Evolutionary conservation across 2,888 invertebrate species (phyloP), one percentile per base, ranked within the genome.

Genomic region (Drosophila imparisetae): DNA sequence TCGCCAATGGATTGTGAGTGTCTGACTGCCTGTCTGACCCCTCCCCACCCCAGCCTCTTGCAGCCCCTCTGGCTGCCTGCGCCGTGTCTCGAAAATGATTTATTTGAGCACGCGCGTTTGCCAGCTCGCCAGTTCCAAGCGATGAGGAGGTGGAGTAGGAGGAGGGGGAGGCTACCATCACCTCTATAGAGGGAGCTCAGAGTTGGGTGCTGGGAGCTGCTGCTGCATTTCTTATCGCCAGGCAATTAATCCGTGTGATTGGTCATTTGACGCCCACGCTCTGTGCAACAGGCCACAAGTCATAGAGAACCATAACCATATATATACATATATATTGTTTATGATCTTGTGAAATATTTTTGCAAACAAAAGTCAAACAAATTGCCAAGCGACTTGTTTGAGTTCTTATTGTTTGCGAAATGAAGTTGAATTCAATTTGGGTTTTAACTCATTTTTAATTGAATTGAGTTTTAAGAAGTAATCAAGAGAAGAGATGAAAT

Each of bases 91-190:
- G 71, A 66, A 84, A 91, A 91, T 92, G 92, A 91, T 91, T 91
- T 91, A 92, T 91, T 92, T 92, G 91, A 91, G 91, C 91, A 91
- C 91, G 91, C 91, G 91, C 90, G 79, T 74, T 79, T 74, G 75
- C 75, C 75, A 66, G 75, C 66, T 77, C 80, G 66, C 30, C 68
- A 65, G 53, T 61, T 71, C 57, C 29, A 34, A 45, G 40, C 53
- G 21, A 27, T 32, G 10, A 0, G 32, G 4, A 4, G 10, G 11
- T 32, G 48, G 7, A 30, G 32, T 65, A 49, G 24, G 32, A 21
- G 53, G 7, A 21, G 32, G 29, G 15, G 45, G 52, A 50, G 72
- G 66, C 60, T 64, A 76, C 81, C 80, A 77, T 27, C 27, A 38
- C 27, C n/a, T 29, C 27, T n/a, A 24, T 8, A 8, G 45, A 45